Conservation (phyloP, 2,113 vertebrate species). For the Pelusios castaneus region DNA sequence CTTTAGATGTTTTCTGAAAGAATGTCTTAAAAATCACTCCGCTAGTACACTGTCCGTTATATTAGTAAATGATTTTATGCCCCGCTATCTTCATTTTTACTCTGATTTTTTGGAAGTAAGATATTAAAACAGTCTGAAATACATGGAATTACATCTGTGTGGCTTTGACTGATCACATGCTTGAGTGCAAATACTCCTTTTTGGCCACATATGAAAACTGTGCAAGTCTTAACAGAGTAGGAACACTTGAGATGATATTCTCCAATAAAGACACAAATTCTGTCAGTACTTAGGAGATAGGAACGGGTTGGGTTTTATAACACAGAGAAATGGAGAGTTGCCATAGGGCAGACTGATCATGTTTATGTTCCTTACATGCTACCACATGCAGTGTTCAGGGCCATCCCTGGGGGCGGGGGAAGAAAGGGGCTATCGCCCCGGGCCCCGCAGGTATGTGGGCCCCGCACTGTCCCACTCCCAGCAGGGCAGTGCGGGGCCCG, state of each 20-base stretch:
- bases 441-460: no score
- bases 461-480: no score
- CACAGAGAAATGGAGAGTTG: neutral
- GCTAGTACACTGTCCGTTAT: neutral
- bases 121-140: neutral
- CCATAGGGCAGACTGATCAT: neutral
- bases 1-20: neutral
- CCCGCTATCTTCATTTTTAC: slow-evolving; percentile 1
- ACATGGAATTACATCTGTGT: neutral
- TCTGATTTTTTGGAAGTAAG: neutral
- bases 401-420: no score
- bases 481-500: no score
- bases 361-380: neutral
- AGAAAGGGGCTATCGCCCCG: no score
- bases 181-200: slow-evolving; percentile 37
- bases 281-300: slow-evolving; percentile 23
- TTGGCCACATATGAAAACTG: slow-evolving; percentile 13
- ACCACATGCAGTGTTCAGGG: neutral
- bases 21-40: neutral
- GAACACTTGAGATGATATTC: neutral
- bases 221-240: neutral
- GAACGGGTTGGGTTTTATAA: neutral
- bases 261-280: slow-evolving; percentile 15
- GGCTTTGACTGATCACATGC: slow-evolving; percentile 47
- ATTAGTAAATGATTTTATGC: neutral